phyloP scores from a whole-genome alignment of 2,888 invertebrate genomes.

The Andrena trimmerana region DNA sequence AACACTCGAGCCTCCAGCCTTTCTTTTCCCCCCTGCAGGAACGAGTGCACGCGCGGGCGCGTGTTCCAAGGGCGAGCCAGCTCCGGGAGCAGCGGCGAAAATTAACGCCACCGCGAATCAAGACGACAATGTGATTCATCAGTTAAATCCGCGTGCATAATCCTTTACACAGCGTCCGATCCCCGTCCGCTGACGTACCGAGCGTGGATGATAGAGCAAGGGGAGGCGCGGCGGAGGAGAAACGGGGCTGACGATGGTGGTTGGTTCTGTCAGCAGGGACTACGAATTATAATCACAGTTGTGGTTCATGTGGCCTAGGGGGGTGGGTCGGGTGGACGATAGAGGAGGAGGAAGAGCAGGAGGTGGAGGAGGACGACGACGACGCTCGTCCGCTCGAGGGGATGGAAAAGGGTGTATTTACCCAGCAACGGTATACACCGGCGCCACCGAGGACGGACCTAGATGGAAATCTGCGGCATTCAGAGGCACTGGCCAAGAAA shows the following conservation, averaged over 20 bases:
- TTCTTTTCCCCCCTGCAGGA: not conserved
- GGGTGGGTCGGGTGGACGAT: slow-evolving; percentile 53
- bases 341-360: slow-evolving; percentile 29
- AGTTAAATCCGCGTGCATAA: slow-evolving; percentile 85
- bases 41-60: not conserved
- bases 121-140: slow-evolving; percentile 86
- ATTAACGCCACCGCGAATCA: slow-evolving; percentile 85
- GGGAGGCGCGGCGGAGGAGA: slow-evolving; percentile 45
- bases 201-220: slow-evolving; percentile 39
- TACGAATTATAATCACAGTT: slow-evolving; percentile 85
- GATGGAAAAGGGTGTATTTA: slow-evolving; percentile 80
- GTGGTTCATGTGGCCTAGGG: slow-evolving; percentile 80
- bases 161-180: slow-evolving; percentile 83
- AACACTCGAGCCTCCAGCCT: not conserved
- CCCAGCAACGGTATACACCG: slow-evolving; percentile 70
- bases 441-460: slow-evolving; percentile 75
- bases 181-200: slow-evolving; percentile 62
- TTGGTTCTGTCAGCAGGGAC: slow-evolving; percentile 75
- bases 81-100: slow-evolving; percentile 71
- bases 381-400: slow-evolving; percentile 72
- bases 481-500: slow-evolving; percentile 85
- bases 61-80: not conserved
- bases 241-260: slow-evolving; percentile 57
- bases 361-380: slow-evolving; percentile 57
- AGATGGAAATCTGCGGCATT: slow-evolving; percentile 85